A percentile compares a stretch with the other conserved stretches of the same genome.
phyloP scores from a whole-genome alignment of 2,888 invertebrate species.

The Smittia aterrima region DNA sequence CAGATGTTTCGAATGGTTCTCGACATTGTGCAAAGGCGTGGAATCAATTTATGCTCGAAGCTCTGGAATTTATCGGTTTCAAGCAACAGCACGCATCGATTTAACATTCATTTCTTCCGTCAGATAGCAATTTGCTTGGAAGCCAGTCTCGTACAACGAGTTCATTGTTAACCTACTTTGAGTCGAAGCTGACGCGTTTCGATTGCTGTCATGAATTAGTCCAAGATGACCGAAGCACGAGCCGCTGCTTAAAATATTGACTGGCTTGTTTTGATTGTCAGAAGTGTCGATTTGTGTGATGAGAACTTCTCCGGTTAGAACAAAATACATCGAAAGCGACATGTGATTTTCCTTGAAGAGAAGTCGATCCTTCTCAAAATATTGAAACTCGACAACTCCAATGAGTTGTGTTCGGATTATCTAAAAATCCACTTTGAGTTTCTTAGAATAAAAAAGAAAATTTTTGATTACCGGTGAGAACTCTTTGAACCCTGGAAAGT shows the following conservation, averaged over 20 bases:
- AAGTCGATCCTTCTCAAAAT: slow-evolving; percentile 59
- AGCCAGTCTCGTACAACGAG: neutral
- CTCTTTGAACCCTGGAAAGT: slow-evolving; percentile 61
- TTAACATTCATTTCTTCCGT: neutral
- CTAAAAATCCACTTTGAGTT: slow-evolving; percentile 49
- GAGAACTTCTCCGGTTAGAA: slow-evolving; percentile 61
- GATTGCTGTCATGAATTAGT: slow-evolving; percentile 60
- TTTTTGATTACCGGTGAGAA: slow-evolving; percentile 59
- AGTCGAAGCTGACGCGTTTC: slow-evolving; percentile 60
- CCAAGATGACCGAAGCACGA: slow-evolving; percentile 68
- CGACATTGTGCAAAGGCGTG: neutral
- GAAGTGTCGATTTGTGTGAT: slow-evolving; percentile 45
- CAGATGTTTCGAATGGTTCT: neutral
- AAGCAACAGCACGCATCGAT: slow-evolving; percentile 10
- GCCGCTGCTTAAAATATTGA: slow-evolving; percentile 59
- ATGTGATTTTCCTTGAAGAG: slow-evolving; percentile 63
- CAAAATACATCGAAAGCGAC: slow-evolving; percentile 63
- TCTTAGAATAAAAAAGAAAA: neutral
- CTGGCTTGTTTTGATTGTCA: slow-evolving; percentile 54
- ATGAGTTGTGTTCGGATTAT: slow-evolving; percentile 62
- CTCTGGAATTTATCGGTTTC: neutral
- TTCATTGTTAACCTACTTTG: slow-evolving; percentile 51
- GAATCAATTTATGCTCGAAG: neutral
- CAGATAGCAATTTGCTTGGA: neutral
- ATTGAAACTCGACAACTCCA: slow-evolving; percentile 62